Evolutionary conservation across 2,888 invertebrate species (phyloP).

Genomic region (Clepsis dumicolana): DNA sequence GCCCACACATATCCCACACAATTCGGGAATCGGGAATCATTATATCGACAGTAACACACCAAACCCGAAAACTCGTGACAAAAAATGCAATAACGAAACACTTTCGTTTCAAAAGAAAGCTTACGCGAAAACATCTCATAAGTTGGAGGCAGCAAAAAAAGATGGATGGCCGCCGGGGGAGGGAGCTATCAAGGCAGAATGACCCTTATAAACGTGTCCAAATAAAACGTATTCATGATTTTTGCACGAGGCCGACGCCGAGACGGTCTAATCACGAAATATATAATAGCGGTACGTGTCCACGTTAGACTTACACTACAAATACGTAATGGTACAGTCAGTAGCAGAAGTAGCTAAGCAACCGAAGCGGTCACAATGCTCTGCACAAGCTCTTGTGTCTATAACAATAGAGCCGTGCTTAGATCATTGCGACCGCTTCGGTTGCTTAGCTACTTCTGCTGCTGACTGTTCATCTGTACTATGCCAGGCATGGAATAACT

Average conservation of each 20-base stretch:
- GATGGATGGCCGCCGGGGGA: conserved; percentile 29
- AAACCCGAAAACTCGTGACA: conserved; percentile 3
- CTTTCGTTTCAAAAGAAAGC: conserved; percentile 23
- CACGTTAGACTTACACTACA: background rate
- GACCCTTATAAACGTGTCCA: conserved; percentile 37
- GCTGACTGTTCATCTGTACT: too few relatives aligned
- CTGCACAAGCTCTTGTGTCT: too few relatives aligned
- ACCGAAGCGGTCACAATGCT: too few relatives aligned
- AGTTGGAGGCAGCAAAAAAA: conserved; percentile 37
- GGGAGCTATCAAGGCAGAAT: conserved; percentile 16
- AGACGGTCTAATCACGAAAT: conserved; percentile 5
- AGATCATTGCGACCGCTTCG: too few relatives aligned
- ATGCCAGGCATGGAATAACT: too few relatives aligned
- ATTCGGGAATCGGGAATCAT: background rate
- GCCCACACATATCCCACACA: too few relatives aligned
- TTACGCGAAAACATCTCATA: conserved; percentile 27
- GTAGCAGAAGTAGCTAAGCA: too few relatives aligned
- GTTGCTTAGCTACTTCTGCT: too few relatives aligned
- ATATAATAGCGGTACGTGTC: background rate
- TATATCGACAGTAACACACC: background rate
- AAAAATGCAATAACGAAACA: conserved; percentile 37
- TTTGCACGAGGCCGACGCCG: background rate
- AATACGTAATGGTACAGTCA: too few relatives aligned
- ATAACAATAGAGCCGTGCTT: too few relatives aligned
- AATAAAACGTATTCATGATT: conserved; percentile 30